These are phyloP conservation scores for Atta cephalotes DNA, from an alignment of 1,140 invertebrate species.

Conservation along the genomic window DNA sequence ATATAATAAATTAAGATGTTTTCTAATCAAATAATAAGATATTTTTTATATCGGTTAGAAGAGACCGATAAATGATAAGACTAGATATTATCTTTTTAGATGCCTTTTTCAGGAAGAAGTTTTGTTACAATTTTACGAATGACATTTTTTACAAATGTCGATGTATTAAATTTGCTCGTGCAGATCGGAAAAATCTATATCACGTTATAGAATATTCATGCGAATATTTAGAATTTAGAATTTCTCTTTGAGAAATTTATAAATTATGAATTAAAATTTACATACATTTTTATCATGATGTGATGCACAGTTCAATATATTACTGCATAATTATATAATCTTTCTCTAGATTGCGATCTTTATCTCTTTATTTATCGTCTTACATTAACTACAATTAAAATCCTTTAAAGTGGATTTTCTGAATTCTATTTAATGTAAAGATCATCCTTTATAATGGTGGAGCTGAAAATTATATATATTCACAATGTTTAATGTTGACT, in stretches of 20 bases:
- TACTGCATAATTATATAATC: neutral
- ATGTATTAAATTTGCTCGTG: neutral
- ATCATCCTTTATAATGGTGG: neutral
- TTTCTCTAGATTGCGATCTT: neutral
- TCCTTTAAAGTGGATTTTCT: neutral
- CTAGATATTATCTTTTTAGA: conserved; percentile 47
- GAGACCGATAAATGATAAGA: conserved; percentile 19
- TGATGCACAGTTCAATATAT: neutral
- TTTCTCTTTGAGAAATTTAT: neutral
- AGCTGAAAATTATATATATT: neutral
- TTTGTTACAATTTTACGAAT: conserved; percentile 31
- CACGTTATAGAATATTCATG: neutral
- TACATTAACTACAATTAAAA: neutral
- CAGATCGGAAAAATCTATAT: neutral
- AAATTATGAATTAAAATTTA: neutral
- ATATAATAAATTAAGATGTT: neutral
- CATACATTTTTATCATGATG: neutral
- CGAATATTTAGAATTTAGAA: neutral
- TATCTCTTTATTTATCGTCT: neutral
- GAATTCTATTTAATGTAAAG: neutral
- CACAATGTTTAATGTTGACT: conserved; percentile 3
- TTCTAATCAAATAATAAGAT: conserved; percentile 28
- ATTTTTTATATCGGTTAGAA: conserved; percentile 24
- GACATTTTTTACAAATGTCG: conserved; percentile 12
- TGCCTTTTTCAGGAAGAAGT: conserved; percentile 21